Conservation (phyloP, 1,140 invertebrate genomes). For the Caenorhabditis inopinata region DNA sequence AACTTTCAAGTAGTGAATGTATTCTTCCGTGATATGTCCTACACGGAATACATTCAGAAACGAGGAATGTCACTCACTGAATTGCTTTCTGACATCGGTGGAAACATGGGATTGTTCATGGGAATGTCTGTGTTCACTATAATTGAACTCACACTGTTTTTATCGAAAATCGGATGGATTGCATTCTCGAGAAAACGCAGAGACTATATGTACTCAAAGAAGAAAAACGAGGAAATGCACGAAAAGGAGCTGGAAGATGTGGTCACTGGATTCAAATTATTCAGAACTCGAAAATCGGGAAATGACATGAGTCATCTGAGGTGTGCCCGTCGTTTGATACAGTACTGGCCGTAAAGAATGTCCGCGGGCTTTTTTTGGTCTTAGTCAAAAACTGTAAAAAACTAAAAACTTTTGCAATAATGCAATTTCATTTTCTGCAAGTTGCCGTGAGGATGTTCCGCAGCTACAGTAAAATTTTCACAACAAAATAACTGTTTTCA, state of each 20-base stretch:
- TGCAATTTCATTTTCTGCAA: too few relatives aligned
- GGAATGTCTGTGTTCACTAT: constrained; percentile 62
- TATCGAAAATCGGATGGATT: constrained; percentile 61
- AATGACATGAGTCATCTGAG: constrained; percentile 25
- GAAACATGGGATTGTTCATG: constrained; percentile 65
- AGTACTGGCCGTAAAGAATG: too few relatives aligned
- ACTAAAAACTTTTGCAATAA: too few relatives aligned
- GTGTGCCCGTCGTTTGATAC: neutral
- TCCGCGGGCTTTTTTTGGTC: too few relatives aligned
- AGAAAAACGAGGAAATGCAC: constrained; percentile 54
- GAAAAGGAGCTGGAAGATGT: constrained; percentile 55
- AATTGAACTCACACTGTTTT: constrained; percentile 56
- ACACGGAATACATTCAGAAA: constrained; percentile 63
- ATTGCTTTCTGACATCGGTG: constrained; percentile 60
- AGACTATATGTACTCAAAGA: constrained; percentile 59
- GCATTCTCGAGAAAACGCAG: constrained; percentile 58
- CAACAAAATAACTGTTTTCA: too few relatives aligned
- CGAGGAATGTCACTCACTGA: constrained; percentile 56
- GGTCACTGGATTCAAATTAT: constrained; percentile 40
- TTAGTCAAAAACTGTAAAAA: too few relatives aligned
- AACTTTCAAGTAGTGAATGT: constrained; percentile 63
- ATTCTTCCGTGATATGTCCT: constrained; percentile 63
- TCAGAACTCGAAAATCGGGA: constrained; percentile 31
- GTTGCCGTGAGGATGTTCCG: too few relatives aligned
- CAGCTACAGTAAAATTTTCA: too few relatives aligned